Evolutionary conservation across 2,797 vertebrate genomes (phyloP), one percentile per base, ranked within the genome.

Genomic region (Psittacula derbiana): DNA sequence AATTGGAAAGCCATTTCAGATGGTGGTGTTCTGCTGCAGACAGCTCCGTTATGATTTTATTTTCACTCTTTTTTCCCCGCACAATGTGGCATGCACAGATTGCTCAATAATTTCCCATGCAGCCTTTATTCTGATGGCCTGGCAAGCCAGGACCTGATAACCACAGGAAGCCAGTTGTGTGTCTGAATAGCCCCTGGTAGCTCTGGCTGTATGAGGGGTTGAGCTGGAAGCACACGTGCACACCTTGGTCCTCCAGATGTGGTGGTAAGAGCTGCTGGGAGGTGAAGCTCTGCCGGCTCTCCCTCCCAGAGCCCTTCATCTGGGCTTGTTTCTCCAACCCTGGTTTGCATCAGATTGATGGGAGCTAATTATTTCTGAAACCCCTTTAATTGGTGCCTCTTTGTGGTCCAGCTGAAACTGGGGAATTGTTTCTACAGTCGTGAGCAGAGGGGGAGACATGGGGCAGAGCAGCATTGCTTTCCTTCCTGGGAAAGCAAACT

Each of bases 311-410:
- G 27, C 67, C 71, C 71, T 86, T 86, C 80, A 38, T 62, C 47
- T 52, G 60, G 44, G 6, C 67, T 80, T 58, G 13, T 64, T 93
- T 87, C 55, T 14, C 47, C 52, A 52, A 6, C 25, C 38, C 57
- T 74, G 81, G 43, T 64, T 86, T 86, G 61, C 44, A 30, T 92
- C 69, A 46, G 43, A 41, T 64, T 76, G 40, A 71, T 4, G 33
- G 0, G 3, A 82, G 87, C 49, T 93, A 80, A 92, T 92, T 94
- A 46, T 92, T 92, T 91, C 33, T 92, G 93, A 96, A 95, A 73
- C 16, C 20, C 8, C 27, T 79, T 76, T 87, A 82, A 57, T 25
- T 93, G 64, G 28, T 76, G 44, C 44, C 49, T 89, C 62, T 92
- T 53, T 86, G 70, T 88, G 61, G 25, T 86, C 72, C 57, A 53